Conservation (phyloP, 2,888 invertebrate species). For the Drosophila putrida region DNA sequence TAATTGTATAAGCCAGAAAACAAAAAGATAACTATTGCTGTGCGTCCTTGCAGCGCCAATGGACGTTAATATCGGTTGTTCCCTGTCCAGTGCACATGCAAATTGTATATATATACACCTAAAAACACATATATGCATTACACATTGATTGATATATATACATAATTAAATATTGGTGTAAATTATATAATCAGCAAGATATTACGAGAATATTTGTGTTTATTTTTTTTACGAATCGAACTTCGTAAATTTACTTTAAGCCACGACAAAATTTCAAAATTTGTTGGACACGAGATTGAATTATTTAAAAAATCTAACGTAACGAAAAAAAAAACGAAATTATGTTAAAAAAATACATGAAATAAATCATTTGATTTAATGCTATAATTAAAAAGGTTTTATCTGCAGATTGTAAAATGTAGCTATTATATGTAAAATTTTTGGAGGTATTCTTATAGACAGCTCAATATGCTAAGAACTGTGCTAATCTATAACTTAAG, state of each 20-base stretch:
- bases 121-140: slow-evolving; percentile 13
- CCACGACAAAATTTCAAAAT: slow-evolving; percentile 22
- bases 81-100: slow-evolving; percentile 40
- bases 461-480: too few species aligned
- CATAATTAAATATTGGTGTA: slow-evolving; percentile 9
- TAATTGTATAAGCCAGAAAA: slow-evolving; percentile 47
- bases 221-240: slow-evolving; percentile 36
- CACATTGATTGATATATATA: slow-evolving; percentile 24
- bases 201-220: slow-evolving; percentile 23
- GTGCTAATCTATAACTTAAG: too few species aligned
- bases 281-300: slow-evolving; percentile 34
- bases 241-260: slow-evolving; percentile 49
- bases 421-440: background rate
- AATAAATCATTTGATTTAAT: slow-evolving; percentile 12
- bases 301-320: slow-evolving; percentile 13
- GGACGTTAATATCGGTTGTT: slow-evolving; percentile 68
- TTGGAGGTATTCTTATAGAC: too few species aligned
- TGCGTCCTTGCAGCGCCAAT: slow-evolving; percentile 45
- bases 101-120: slow-evolving; percentile 60
- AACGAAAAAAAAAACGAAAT: slow-evolving; percentile 20
- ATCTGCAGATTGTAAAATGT: background rate
- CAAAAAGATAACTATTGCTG: slow-evolving; percentile 28
- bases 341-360: slow-evolving; percentile 10
- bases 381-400: background rate
- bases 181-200: slow-evolving; percentile 12